Base-by-base conservation (phyloP, 2,888 invertebrate species). In the Meandrusa payeni region DNA sequence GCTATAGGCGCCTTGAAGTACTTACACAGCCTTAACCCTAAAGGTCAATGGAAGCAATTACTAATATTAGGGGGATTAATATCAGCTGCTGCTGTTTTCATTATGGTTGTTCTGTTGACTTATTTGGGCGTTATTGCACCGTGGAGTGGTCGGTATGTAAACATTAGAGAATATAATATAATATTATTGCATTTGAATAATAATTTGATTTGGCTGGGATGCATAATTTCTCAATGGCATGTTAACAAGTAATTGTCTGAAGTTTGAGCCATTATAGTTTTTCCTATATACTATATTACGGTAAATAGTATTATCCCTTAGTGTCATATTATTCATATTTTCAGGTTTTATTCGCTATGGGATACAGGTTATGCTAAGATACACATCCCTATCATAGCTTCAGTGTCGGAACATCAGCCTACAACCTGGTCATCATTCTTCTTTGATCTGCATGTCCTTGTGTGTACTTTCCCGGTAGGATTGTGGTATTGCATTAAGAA, bases 381-480 rank as follows among this genome's bases (percentile, higher is more conserved):
- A 63, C 99, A 99, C 85, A 99, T 99, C 65, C 99, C 99, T 1
- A 99, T 99, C 68, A 99, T 99, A 57, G 99, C 99, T 0, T 98
- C 98, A 0, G 99, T 99, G 11, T 98, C 98, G 0, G 99, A 99
- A 76, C 99, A 99, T 91, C 99, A 99, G 83, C 99, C 99, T 0
- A 99, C 99, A 0, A 98, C 98, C 0, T 99, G 99, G 99, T 98
- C 98, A 52, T 97, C 97, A 0, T 97, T 98, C 85, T 98, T 99
- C 91, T 99, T 99, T 74, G 99, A 99, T 85, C 90, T 99, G 2
- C 99, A 99, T 75, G 95, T 99, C 54, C 90, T 99, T 26, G 95
- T 98, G 4, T 95, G 97, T 59, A 96, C 97, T 0, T 99, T 99
- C 88, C 99, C 99, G 0, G 99, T 98, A 7, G 99, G 99, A 0